These are phyloP conservation scores for Narcine bancroftii DNA, from an alignment of 2,113 vertebrate genomes.

Conservation along the genomic window DNA sequence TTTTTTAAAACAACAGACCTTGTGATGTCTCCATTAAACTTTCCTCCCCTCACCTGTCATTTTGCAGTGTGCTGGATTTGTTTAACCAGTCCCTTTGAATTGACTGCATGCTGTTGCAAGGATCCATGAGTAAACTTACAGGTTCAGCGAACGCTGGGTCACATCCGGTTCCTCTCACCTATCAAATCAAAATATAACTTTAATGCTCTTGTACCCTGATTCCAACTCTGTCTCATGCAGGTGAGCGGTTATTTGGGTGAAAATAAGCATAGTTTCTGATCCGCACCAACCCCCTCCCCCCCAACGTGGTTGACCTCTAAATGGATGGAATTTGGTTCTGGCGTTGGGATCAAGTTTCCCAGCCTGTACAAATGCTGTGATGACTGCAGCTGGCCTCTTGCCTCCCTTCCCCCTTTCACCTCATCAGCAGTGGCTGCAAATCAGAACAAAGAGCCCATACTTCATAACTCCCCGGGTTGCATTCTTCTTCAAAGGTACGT, in stretches of 20 bases:
- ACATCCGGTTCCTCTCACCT: not conserved
- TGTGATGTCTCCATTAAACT: too few species aligned
- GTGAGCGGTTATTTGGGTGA: not conserved
- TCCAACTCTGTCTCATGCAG: not conserved
- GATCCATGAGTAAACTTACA: not conserved
- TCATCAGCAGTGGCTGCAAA: not conserved
- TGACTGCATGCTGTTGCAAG: not conserved
- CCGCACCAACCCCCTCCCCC: too few species aligned
- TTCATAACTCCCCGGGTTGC: not conserved
- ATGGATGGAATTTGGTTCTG: not conserved
- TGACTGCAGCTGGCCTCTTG: not conserved
- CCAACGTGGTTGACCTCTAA: not conserved
- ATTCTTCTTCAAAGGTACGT: not conserved
- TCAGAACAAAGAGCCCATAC: not conserved
- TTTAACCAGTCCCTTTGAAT: too few species aligned
- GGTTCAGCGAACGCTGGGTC: not conserved
- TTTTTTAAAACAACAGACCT: too few species aligned
- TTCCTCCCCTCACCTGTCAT: too few species aligned
- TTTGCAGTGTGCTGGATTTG: too few species aligned
- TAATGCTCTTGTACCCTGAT: not conserved
- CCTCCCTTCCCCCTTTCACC: not conserved
- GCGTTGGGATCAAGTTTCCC: not conserved
- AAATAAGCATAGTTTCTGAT: not conserved
- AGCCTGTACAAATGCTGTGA: not conserved
- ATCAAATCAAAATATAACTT: not conserved